Conservation (phyloP, 2,888 invertebrate species). For the Synanthedon vespiformis region DNA sequence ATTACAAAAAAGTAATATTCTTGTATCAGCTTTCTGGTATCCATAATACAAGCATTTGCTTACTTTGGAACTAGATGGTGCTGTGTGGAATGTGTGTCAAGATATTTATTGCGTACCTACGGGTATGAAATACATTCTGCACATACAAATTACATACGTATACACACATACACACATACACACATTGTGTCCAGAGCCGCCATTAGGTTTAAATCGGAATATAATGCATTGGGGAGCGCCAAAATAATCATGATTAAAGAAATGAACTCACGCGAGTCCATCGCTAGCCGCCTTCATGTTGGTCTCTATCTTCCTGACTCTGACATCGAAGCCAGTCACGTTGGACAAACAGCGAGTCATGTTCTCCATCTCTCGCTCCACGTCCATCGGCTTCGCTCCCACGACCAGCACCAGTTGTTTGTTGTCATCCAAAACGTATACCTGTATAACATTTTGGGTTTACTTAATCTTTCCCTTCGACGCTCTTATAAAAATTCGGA, state of each 20-base stretch:
- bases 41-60: too few species aligned
- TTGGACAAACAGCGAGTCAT: slow-evolving; percentile 77
- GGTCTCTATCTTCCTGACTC: slow-evolving; percentile 82
- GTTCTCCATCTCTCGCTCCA: slow-evolving; percentile 78
- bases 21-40: too few species aligned
- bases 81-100: too few species aligned
- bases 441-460: slow-evolving; percentile 46
- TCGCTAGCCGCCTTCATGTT: slow-evolving; percentile 77
- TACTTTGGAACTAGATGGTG: too few species aligned
- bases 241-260: too few species aligned
- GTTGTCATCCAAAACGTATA: slow-evolving; percentile 85
- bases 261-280: slow-evolving; percentile 72
- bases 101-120: too few species aligned
- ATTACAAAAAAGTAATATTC: too few species aligned
- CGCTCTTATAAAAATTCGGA: too few species aligned
- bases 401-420: slow-evolving; percentile 85
- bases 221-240: background rate
- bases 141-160: too few species aligned
- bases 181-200: background rate
- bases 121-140: too few species aligned
- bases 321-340: slow-evolving; percentile 82
- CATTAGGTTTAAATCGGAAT: background rate
- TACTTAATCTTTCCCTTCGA: too few species aligned
- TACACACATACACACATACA: background rate
- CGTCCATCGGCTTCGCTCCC: slow-evolving; percentile 79